phyloP scores from a whole-genome alignment of 2,888 invertebrate species.

The Sesia bembeciformis region DNA sequence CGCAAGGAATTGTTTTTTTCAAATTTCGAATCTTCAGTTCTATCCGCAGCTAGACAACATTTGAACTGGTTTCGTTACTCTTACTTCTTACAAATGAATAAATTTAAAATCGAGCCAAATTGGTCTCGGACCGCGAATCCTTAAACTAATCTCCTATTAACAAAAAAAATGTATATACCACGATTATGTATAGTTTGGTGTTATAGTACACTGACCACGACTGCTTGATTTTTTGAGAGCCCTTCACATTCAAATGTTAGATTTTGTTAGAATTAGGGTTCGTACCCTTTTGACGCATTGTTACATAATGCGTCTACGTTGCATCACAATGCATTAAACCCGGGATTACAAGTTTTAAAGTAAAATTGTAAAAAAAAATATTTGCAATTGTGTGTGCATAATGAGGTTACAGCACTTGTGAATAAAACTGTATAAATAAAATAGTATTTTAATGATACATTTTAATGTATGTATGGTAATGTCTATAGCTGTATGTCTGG shows the following conservation, averaged over 20 bases:
- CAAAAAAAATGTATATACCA: too few relatives aligned
- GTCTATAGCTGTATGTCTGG: too few relatives aligned
- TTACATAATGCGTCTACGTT: constrained; percentile 17
- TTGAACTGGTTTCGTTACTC: too few relatives aligned
- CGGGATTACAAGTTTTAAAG: constrained; percentile 39
- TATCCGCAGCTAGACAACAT: too few relatives aligned
- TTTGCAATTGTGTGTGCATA: background rate
- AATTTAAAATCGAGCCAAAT: too few relatives aligned
- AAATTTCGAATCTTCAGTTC: too few relatives aligned
- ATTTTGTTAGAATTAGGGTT: constrained; percentile 33
- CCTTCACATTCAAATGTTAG: constrained; percentile 17
- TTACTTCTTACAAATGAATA: too few relatives aligned
- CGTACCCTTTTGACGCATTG: constrained; percentile 9
- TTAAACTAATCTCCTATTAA: too few relatives aligned
- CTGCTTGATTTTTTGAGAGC: constrained; percentile 32
- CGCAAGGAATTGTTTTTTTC: too few relatives aligned
- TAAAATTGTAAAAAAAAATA: background rate
- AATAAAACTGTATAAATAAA: background rate
- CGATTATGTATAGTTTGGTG: constrained; percentile 14
- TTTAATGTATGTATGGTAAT: too few relatives aligned
- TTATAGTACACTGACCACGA: constrained; percentile 54
- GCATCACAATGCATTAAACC: constrained; percentile 25
- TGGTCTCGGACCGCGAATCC: too few relatives aligned
- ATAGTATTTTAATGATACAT: too few relatives aligned
- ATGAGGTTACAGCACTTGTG: background rate